These are phyloP conservation scores for Salminus brasiliensis DNA, from an alignment of 2,113 vertebrate species.

Conservation along the genomic window DNA sequence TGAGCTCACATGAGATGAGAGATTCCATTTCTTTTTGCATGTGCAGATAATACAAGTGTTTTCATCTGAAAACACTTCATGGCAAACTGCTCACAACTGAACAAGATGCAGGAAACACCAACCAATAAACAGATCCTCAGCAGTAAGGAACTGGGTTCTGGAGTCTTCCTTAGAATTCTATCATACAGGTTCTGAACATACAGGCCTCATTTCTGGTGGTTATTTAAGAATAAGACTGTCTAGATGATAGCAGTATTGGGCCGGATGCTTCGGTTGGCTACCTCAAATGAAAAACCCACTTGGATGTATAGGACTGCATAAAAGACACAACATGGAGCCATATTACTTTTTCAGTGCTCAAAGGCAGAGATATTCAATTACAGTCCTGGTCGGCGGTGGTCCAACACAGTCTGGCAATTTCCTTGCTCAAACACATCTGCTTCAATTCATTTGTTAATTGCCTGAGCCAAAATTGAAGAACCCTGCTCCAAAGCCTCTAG, in stretches of 20 bases:
- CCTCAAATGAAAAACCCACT: no score
- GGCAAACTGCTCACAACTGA: neutral
- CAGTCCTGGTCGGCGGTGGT: neutral
- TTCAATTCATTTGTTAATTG: neutral
- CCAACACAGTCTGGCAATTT: no score
- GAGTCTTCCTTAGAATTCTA: neutral
- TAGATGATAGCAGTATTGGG: no score
- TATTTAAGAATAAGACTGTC: no score
- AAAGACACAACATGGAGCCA: no score
- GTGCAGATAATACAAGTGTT: neutral
- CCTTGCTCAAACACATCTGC: neutral
- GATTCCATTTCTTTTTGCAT: neutral
- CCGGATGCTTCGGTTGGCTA: no score
- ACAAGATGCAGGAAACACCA: constrained; percentile 23
- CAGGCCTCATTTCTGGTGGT: neutral
- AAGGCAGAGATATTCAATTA: no score
- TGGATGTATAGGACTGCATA: no score
- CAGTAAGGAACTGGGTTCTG: neutral
- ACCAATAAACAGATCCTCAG: neutral
- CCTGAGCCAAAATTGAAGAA: no score
- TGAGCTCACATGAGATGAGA: neutral
- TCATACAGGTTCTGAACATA: neutral
- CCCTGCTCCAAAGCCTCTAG: no score
- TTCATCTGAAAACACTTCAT: neutral
- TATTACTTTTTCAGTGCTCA: no score